These are phyloP conservation scores for Pissodes strobi DNA, from an alignment of 1,140 invertebrate genomes.

Conservation along the genomic window DNA sequence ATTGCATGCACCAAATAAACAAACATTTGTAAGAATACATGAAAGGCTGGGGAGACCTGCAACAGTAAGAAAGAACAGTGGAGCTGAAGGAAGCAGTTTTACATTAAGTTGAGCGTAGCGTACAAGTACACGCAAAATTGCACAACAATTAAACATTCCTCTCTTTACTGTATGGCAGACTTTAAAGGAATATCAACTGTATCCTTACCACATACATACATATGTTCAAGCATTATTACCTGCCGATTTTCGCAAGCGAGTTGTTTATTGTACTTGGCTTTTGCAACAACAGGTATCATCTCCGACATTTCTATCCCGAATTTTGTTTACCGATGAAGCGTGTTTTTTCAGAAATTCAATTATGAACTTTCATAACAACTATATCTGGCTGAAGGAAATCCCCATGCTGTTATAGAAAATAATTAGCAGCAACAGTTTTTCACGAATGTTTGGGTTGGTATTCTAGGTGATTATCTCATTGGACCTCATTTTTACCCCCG, in stretches of 20 bases:
- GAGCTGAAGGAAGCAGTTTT: slow-evolving; percentile 30
- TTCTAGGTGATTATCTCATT: slow-evolving; percentile 10
- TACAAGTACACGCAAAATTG: slow-evolving; percentile 31
- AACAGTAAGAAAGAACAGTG: too few relatives aligned
- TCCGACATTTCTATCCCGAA: not conserved
- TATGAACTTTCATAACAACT: slow-evolving; percentile 18
- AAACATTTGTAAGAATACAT: slow-evolving; percentile 2
- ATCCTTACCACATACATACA: slow-evolving; percentile 31
- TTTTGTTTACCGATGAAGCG: slow-evolving; percentile 28
- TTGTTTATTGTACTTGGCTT: slow-evolving; percentile 14
- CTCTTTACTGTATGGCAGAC: slow-evolving; percentile 25
- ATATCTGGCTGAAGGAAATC: slow-evolving; percentile 24
- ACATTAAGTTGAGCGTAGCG: slow-evolving; percentile 28
- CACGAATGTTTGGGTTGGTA: slow-evolving; percentile 21
- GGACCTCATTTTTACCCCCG: slow-evolving; percentile 11
- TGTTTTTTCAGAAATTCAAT: slow-evolving; percentile 15
- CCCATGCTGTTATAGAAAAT: slow-evolving; percentile 22
- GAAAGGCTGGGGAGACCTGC: too few relatives aligned
- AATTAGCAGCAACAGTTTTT: slow-evolving; percentile 22
- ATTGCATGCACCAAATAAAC: not conserved
- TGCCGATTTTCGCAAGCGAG: slow-evolving; percentile 25
- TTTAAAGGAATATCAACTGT: slow-evolving; percentile 24
- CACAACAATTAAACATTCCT: slow-evolving; percentile 18
- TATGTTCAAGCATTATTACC: slow-evolving; percentile 24
- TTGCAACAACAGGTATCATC: too few relatives aligned